Conservation (phyloP, 1,140 invertebrate species). For the Cardiocondyla obscurior region DNA sequence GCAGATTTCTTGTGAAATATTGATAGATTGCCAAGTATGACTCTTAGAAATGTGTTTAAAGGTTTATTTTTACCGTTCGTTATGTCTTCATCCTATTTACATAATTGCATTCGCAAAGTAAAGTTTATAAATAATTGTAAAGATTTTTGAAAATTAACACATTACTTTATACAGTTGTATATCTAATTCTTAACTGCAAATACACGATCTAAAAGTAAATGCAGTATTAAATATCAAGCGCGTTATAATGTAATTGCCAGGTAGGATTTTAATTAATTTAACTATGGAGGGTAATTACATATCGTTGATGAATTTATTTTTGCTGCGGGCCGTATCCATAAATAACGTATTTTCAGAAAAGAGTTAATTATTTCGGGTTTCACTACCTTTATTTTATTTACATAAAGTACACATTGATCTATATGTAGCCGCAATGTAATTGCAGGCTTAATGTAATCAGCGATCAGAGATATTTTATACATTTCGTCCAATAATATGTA, state of each 20-base stretch:
- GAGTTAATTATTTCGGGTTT: conserved; percentile 36
- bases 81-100: neutral
- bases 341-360: conserved; percentile 37
- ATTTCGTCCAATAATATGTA: conserved; percentile 18
- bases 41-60: neutral
- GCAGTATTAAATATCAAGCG: conserved; percentile 9
- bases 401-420: neutral
- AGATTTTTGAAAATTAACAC: neutral
- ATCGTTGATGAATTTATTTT: conserved; percentile 42
- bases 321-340: conserved; percentile 41
- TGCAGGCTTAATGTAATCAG: conserved; percentile 38
- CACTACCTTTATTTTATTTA: conserved; percentile 38
- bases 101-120: neutral
- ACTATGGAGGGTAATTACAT: conserved; percentile 32
- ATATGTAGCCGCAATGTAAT: neutral
- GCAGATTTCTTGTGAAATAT: neutral
- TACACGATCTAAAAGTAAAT: neutral
- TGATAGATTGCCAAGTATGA: neutral
- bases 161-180: neutral
- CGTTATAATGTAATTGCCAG: conserved; percentile 31
- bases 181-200: neutral
- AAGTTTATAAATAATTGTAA: neutral
- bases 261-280: conserved; percentile 51
- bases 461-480: conserved; percentile 33
- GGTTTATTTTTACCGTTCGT: neutral